phyloP scores from a whole-genome alignment of 2,113 vertebrate species.

The Ciconia stormi region DNA sequence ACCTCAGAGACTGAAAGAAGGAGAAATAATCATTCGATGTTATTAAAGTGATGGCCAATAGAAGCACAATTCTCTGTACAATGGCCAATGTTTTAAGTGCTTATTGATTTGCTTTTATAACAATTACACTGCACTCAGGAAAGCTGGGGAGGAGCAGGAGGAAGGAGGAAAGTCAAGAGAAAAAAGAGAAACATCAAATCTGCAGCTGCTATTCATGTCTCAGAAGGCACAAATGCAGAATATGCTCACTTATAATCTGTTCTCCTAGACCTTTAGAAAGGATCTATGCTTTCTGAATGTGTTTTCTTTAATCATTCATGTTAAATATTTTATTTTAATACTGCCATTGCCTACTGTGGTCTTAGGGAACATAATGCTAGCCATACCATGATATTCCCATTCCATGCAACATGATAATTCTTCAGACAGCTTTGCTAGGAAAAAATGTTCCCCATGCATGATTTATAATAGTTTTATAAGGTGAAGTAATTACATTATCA shows the following conservation, averaged over 20 bases:
- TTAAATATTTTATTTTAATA: conserved; percentile 54
- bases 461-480: conserved; percentile 75
- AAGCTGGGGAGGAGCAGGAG: neutral
- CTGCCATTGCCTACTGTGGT: neutral
- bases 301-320: conserved; percentile 52
- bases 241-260: neutral
- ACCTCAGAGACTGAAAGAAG: conserved; percentile 28
- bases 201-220: neutral
- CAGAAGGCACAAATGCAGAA: neutral
- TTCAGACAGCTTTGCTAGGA: conserved; percentile 29
- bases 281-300: neutral
- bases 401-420: conserved; percentile 6
- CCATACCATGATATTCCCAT: neutral
- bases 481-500: conserved; percentile 77
- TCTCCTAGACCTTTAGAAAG: neutral
- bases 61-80: conserved; percentile 53
- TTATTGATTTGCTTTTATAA: conserved; percentile 72
- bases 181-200: neutral
- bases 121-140: conserved; percentile 45
- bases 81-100: conserved; percentile 61
- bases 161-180: neutral
- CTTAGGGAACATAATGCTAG: neutral
- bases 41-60: conserved; percentile 64
- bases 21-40: conserved; percentile 66
- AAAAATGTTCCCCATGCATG: conserved; percentile 42